phyloP scores from a whole-genome alignment of 1,140 invertebrate species.

The Vanessa atalanta region DNA sequence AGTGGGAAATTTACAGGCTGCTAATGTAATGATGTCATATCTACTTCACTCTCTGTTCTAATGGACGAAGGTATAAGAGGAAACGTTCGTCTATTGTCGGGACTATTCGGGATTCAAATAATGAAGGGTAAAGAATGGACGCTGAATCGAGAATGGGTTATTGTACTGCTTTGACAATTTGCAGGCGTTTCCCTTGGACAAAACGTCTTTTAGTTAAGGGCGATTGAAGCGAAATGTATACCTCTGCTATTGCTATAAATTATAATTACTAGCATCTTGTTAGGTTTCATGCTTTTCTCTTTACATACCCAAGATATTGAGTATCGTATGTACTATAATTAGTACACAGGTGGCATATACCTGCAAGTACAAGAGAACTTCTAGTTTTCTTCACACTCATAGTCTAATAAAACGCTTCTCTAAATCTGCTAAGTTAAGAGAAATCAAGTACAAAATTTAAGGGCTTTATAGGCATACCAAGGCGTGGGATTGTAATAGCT shows the following conservation, averaged over 20 bases:
- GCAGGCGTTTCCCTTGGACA: slow-evolving; percentile 17
- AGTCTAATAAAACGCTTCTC: too few species aligned
- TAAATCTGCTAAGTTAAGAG: too few species aligned
- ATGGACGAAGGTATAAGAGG: slow-evolving; percentile 21
- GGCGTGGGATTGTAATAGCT: too few species aligned
- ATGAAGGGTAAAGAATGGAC: slow-evolving; percentile 36
- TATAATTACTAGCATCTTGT: background rate
- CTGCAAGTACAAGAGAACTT: too few species aligned
- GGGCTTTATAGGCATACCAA: too few species aligned
- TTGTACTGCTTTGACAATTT: slow-evolving; percentile 36
- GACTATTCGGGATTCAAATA: slow-evolving; percentile 36
- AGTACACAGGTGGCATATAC: too few species aligned
- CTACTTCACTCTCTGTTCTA: background rate
- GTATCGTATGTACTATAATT: too few species aligned
- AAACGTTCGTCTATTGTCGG: slow-evolving; percentile 36
- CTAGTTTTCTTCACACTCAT: too few species aligned
- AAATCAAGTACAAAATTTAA: too few species aligned
- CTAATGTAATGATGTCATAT: background rate
- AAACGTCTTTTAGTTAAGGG: slow-evolving; percentile 10
- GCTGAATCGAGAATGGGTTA: slow-evolving; percentile 33
- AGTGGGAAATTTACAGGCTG: too few species aligned
- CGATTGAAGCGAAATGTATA: background rate
- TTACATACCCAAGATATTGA: too few species aligned
- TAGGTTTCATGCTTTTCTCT: too few species aligned
- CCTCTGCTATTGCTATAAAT: background rate